Evolutionary conservation across 2,113 vertebrate species (phyloP).

Genomic region (Paramormyrops kingsleyae): DNA sequence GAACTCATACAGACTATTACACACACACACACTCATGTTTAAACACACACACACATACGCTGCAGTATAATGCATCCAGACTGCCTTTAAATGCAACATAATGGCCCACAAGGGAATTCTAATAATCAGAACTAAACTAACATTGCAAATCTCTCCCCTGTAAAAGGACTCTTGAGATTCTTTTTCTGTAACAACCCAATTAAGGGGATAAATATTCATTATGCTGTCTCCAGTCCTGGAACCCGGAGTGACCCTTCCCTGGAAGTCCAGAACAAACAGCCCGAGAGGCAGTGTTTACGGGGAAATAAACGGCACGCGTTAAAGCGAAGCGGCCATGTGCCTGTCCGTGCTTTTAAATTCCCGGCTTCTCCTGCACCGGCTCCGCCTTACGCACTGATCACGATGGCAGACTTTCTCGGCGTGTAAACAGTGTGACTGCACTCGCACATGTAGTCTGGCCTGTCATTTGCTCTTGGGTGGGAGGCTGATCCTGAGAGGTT

Average conservation of each 20-base stretch:
- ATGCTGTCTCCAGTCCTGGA: not conserved
- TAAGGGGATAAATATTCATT: slow-evolving; percentile 8
- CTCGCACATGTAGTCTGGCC: slow-evolving; percentile 18
- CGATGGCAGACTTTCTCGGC: not conserved
- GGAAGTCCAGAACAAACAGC: not conserved
- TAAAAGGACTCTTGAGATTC: slow-evolving; percentile 8
- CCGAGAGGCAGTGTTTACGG: not conserved
- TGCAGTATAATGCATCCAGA: not conserved
- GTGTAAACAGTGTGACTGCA: not conserved
- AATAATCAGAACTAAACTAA: slow-evolving; percentile 19
- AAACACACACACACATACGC: not conserved
- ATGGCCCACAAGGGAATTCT: slow-evolving; percentile 2
- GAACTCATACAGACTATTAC: not conserved
- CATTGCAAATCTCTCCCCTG: slow-evolving; percentile 9
- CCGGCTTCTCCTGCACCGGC: not conserved
- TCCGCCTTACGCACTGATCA: not conserved
- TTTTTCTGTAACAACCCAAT: slow-evolving; percentile 5
- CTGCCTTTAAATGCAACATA: not conserved
- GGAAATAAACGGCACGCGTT: not conserved
- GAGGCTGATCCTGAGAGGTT: not conserved
- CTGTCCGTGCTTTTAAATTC: not conserved
- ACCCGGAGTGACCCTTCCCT: not conserved
- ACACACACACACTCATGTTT: not conserved
- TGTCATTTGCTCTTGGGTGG: slow-evolving; percentile 32
- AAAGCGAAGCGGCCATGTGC: not conserved